Percentiles rank a stretch among this genome's conserved stretches.
These are phyloP conservation scores for Maconellicoccus hirsutus DNA, from an alignment of 1,140 invertebrate species.

Conservation along the genomic window DNA sequence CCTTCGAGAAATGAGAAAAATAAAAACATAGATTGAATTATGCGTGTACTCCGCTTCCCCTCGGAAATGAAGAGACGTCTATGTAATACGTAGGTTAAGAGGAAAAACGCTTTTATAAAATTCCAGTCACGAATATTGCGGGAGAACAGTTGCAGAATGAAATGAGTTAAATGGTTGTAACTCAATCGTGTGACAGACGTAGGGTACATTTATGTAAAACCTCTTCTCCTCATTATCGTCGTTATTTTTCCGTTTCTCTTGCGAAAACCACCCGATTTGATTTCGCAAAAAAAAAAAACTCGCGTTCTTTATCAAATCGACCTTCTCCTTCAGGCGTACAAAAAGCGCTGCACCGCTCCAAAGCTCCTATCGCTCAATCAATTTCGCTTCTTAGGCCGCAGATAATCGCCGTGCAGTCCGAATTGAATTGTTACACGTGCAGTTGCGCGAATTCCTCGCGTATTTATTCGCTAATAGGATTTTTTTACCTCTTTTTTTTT, in stretches of 20 bases:
- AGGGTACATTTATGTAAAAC: background rate
- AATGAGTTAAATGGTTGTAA: constrained; percentile 9
- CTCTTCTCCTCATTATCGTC: background rate
- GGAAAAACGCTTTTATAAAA: background rate
- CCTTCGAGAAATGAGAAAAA: background rate
- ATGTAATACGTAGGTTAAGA: background rate
- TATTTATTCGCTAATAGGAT: background rate
- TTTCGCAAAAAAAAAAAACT: too few species aligned
- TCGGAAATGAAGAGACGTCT: background rate
- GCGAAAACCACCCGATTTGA: background rate
- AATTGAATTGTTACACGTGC: background rate
- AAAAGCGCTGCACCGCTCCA: too few species aligned
- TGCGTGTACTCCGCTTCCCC: too few species aligned
- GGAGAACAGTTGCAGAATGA: constrained; percentile 8
- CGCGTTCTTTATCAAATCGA: too few species aligned
- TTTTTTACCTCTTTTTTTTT: too few species aligned
- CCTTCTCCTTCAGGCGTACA: too few species aligned
- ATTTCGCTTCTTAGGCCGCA: too few species aligned
- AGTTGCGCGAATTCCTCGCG: background rate
- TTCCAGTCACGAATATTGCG: constrained; percentile 3
- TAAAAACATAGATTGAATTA: background rate
- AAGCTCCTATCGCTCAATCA: background rate
- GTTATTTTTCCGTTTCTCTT: too few species aligned
- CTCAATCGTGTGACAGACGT: constrained; percentile 2
- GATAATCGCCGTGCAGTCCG: too few species aligned